A percentile compares a stretch with the other conserved stretches of the same genome.
These are phyloP conservation scores for Pseudomyrmex concolor DNA, from an alignment of 1,140 invertebrate species.

Conservation along the genomic window DNA sequence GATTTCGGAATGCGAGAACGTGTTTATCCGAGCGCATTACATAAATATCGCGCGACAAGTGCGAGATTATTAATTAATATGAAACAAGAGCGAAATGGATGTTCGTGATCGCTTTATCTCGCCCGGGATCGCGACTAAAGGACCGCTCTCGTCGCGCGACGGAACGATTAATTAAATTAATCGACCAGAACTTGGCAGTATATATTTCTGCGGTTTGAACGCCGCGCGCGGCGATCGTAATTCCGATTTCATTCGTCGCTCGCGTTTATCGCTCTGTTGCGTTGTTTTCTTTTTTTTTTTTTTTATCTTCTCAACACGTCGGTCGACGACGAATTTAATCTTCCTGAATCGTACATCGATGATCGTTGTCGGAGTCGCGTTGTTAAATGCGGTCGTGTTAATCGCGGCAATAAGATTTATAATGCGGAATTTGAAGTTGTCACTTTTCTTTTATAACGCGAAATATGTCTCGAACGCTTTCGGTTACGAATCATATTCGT, in stretches of 20 bases:
- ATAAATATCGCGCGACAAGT: constrained; percentile 51
- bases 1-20: constrained; percentile 27
- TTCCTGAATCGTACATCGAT: constrained; percentile 22
- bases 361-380: neutral
- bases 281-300: neutral
- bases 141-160: constrained; percentile 41
- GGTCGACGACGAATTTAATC: constrained; percentile 32
- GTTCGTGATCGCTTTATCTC: constrained; percentile 51
- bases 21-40: constrained; percentile 54
- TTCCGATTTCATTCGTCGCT: constrained; percentile 50
- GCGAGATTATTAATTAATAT: constrained; percentile 56
- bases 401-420: constrained; percentile 39
- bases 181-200: constrained; percentile 45
- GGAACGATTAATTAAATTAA: constrained; percentile 54
- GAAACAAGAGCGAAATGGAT: constrained; percentile 39
- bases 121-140: constrained; percentile 25
- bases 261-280: constrained; percentile 32
- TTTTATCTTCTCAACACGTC: constrained; percentile 15
- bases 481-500: neutral
- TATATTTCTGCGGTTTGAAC: constrained; percentile 36
- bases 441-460: neutral
- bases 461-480: constrained; percentile 6
- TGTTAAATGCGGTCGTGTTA: constrained; percentile 5
- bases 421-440: constrained; percentile 10
- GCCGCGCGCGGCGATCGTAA: constrained; percentile 29